These are phyloP conservation scores for Percopsis transmontana DNA, from an alignment of 2,113 vertebrate species.

Conservation along the genomic window DNA sequence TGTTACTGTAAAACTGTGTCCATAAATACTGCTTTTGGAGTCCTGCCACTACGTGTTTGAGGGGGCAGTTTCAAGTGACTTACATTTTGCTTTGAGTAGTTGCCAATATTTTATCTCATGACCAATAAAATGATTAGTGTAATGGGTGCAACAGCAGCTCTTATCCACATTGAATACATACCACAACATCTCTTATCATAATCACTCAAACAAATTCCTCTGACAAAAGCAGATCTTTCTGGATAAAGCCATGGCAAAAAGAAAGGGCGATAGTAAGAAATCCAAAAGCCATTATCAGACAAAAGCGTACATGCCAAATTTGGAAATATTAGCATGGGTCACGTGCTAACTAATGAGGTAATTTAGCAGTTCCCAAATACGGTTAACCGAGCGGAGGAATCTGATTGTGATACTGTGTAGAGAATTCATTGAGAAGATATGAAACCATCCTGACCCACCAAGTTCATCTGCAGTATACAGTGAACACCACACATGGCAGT, in stretches of 20 bases:
- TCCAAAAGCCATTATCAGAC: conserved; percentile 15
- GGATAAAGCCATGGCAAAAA: background rate
- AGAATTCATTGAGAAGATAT: too few species aligned
- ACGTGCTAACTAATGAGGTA: conserved; percentile 13
- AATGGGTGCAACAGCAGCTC: conserved; percentile 39
- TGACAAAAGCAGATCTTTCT: background rate
- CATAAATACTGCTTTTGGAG: conserved; percentile 39
- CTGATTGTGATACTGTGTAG: too few species aligned
- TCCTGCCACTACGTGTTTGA: conserved; percentile 18
- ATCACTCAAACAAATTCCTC: conserved; percentile 30
- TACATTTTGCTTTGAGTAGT: conserved; percentile 39
- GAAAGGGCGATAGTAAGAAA: background rate
- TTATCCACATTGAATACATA: conserved; percentile 22
- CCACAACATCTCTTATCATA: conserved; percentile 51
- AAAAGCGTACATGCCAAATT: conserved; percentile 5
- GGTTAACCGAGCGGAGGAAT: too few species aligned
- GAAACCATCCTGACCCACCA: too few species aligned
- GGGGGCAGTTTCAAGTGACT: conserved; percentile 29
- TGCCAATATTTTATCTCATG: conserved; percentile 41
- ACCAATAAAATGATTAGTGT: conserved; percentile 41
- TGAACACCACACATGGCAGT: too few species aligned
- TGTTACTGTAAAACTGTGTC: conserved; percentile 43
- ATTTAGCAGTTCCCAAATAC: too few species aligned
- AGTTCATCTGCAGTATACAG: too few species aligned
- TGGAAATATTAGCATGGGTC: conserved; percentile 19